Conservation (phyloP, 2,888 invertebrate species). For the Corbicula japonica region DNA sequence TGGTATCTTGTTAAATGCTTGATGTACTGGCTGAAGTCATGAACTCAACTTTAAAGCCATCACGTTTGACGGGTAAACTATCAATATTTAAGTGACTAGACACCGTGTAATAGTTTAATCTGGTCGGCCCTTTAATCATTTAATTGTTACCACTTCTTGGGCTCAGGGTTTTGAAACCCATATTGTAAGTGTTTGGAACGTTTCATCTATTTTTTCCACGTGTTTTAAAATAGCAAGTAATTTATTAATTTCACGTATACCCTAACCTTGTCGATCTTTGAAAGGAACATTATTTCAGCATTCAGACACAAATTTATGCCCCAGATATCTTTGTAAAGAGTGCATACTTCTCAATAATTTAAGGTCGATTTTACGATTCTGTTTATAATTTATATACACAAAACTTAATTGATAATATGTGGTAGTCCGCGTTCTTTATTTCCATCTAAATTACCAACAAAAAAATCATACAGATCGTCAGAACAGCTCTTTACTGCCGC, state of each 20-base stretch:
- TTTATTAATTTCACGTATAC: too few species aligned
- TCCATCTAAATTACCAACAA: conserved; percentile 8
- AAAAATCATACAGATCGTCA: conserved; percentile 10
- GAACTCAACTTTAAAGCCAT: conserved; percentile 32
- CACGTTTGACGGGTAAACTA: conserved; percentile 20
- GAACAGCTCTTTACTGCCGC: conserved; percentile 8
- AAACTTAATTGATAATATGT: conserved; percentile 21
- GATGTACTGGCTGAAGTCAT: conserved; percentile 41
- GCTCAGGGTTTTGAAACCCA: too few species aligned
- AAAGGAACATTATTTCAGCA: too few species aligned
- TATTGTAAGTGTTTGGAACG: too few species aligned
- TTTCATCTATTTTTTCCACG: too few species aligned
- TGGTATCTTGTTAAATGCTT: conserved; percentile 45
- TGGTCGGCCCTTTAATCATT: conserved; percentile 59
- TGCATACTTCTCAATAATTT: too few species aligned
- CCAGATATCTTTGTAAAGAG: too few species aligned
- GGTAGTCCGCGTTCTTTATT: conserved; percentile 1
- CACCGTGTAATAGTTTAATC: conserved; percentile 47
- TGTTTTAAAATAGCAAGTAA: too few species aligned
- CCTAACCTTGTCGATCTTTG: too few species aligned
- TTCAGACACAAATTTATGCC: too few species aligned
- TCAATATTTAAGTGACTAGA: conserved; percentile 29
- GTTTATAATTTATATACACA: too few species aligned
- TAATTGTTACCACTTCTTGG: conserved; percentile 40
- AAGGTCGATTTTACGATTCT: too few species aligned